phyloP scores from a whole-genome alignment of 2,888 invertebrate species.

The Mechanitis mazaeus region DNA sequence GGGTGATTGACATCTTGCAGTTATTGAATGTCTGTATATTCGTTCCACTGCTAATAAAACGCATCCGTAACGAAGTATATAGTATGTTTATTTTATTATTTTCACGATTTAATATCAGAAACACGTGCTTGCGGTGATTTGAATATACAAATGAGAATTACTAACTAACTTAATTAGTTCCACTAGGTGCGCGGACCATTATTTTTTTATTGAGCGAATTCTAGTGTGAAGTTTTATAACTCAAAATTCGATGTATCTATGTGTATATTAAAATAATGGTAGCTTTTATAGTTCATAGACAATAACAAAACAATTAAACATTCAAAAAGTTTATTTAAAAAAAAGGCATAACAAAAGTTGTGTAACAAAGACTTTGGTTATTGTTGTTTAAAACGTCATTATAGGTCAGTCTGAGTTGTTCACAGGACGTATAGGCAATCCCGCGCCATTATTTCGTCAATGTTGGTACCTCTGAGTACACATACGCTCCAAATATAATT shows the following conservation, averaged over 20 bases:
- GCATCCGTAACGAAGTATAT: not conserved
- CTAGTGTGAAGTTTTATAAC: conserved; percentile 1
- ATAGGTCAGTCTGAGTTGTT: conserved; percentile 33
- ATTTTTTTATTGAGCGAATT: conserved; percentile 5
- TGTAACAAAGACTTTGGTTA: conserved; percentile 21
- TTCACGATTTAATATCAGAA: not conserved
- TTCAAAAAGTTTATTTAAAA: no score
- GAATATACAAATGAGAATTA: not conserved
- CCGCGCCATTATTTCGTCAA: conserved; percentile 55
- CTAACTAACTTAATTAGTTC: conserved; percentile 14
- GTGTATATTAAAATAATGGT: not conserved
- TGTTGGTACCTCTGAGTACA: conserved; percentile 37
- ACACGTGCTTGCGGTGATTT: not conserved
- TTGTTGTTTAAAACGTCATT: conserved; percentile 28
- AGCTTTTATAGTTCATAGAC: not conserved
- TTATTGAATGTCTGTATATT: no score
- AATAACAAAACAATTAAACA: no score
- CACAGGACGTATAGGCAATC: conserved; percentile 55
- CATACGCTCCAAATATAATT: no score
- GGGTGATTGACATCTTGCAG: no score
- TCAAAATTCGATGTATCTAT: not conserved
- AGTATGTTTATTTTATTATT: not conserved
- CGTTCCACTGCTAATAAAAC: no score
- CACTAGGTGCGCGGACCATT: conserved; percentile 12
- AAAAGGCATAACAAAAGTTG: not conserved